Conservation (phyloP, 2,797 vertebrate genomes). For the Mus minutoides region DNA sequence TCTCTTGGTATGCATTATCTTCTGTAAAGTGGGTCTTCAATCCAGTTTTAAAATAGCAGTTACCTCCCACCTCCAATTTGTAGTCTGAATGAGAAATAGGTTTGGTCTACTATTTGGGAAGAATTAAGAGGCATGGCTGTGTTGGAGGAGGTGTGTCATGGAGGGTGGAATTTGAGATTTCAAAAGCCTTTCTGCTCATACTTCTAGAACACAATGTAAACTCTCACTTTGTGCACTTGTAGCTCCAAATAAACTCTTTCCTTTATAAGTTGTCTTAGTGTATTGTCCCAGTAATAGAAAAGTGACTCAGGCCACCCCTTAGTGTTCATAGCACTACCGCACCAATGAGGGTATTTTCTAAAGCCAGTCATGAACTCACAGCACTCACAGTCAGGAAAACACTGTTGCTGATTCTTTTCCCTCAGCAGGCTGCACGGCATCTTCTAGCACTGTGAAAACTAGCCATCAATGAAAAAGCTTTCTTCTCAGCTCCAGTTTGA, state of each 20-base stretch:
- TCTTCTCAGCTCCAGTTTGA: not conserved
- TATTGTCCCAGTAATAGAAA: not conserved
- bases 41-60: not conserved
- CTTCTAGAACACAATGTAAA: not conserved
- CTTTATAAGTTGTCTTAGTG: not conserved
- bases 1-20: not conserved
- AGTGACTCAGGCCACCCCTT: not conserved
- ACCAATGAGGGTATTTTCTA: not conserved
- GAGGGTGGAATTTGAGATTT: not conserved
- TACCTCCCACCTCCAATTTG: not conserved
- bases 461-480: not conserved
- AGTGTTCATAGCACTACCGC: not conserved
- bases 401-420: not conserved
- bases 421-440: not conserved
- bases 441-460: too few species aligned
- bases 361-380: not conserved
- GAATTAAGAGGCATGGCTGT: not conserved
- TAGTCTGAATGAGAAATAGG: not conserved
- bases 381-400: not conserved
- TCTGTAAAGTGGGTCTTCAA: not conserved
- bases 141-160: not conserved
- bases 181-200: not conserved
- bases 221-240: not conserved
- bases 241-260: not conserved
- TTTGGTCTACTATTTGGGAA: not conserved